Base-by-base conservation (phyloP, 2,797 vertebrate species). In the Choloepus didactylus region DNA sequence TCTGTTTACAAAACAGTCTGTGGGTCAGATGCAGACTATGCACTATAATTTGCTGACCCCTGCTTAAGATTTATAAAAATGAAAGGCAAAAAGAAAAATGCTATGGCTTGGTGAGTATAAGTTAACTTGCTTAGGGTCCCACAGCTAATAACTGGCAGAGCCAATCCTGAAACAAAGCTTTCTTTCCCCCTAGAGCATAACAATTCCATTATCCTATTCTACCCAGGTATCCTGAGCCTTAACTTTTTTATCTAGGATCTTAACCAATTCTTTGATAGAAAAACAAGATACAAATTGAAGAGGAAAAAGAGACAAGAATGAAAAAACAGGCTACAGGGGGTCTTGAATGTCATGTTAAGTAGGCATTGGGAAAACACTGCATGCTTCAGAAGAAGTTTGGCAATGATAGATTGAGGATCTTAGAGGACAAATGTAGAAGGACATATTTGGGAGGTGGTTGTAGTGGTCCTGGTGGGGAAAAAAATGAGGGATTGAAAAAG, bases 401-500 rank as follows among this genome's bases (percentile, higher is more conserved):
- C 5, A 5, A 10, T 6, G 3, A n/a, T 6, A 0, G 16, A 10
- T 11, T 7, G 15, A 19, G 14, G 12, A 38, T n/a, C 3, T 4
- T 25, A 8, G 7, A 67, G 15, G 29, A 11, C 21, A 46, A 35
- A 29, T 8, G 2, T 16, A n/a, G 41, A 6, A 81, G 25, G 8
- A 31, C 4, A 27, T 5, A 4, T 77, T 62, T 46, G 18, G 2
- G 3, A 62, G 51, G n/a, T n/a, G 23, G 51, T 3, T 15, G 3
- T 4, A 0, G 9, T 7, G 3, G 23, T 51, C 5, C 27, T 72
- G 66, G 29, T 0, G 7, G 62, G 18, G 19, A 54, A 49, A 6
- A 18, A 2, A 31, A 25, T 15, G 18, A 35, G 16, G 35, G 1
- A 2, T 15, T 35, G 12, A 1, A 6, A 66, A 75, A 31, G 21